phyloP scores from a whole-genome alignment of 2,888 invertebrate genomes.

The Abscondita cerata region DNA sequence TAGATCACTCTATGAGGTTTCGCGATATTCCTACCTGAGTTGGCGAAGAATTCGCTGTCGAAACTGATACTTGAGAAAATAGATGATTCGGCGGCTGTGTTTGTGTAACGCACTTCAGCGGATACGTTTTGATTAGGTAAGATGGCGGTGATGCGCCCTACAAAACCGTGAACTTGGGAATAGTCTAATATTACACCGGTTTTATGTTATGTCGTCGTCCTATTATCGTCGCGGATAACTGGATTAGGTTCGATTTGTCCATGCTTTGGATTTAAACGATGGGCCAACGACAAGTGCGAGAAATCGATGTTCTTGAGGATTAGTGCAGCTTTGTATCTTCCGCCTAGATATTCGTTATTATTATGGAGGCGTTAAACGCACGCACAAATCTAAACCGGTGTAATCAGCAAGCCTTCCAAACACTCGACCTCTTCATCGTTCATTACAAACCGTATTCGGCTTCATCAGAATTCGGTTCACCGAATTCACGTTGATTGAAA shows the following conservation, averaged over 20 bases:
- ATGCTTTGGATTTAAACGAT: too few species aligned
- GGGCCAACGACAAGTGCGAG: conserved; percentile 70
- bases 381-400: conserved; percentile 78
- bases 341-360: conserved; percentile 62
- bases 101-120: conserved; percentile 59
- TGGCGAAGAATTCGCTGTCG: too few species aligned
- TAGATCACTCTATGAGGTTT: too few species aligned
- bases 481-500: conserved; percentile 68
- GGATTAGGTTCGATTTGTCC: too few species aligned
- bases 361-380: conserved; percentile 59
- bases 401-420: conserved; percentile 72
- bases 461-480: conserved; percentile 59
- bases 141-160: conserved; percentile 64
- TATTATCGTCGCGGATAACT: too few species aligned
- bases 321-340: conserved; percentile 70
- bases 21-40: too few species aligned
- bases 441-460: conserved; percentile 57
- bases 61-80: too few species aligned
- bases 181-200: conserved; percentile 66
- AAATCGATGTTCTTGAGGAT: conserved; percentile 72
- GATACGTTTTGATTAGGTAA: conserved; percentile 69
- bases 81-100: too few species aligned
- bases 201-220: conserved; percentile 72
- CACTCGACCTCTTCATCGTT: conserved; percentile 66
- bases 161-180: conserved; percentile 62